Evolutionary conservation across 1,140 invertebrate genomes (phyloP).

Genomic region (Bombus vancouverensis): DNA sequence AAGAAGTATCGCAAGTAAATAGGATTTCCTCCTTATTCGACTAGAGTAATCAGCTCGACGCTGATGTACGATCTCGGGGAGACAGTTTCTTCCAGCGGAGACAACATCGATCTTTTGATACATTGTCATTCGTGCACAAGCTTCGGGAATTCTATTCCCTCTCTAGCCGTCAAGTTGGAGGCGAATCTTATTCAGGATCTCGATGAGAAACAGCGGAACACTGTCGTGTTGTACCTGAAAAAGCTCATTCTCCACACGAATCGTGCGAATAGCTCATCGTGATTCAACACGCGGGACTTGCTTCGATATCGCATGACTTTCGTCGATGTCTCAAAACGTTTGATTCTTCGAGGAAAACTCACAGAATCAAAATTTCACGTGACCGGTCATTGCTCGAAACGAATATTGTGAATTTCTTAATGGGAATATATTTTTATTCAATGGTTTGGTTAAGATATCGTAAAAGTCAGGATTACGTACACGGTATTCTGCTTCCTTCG

Average conservation of each 20-base stretch:
- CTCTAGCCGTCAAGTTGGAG: neutral
- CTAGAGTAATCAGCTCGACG: neutral
- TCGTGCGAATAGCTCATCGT: slow-evolving; percentile 22
- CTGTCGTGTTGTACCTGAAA: neutral
- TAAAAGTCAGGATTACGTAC: no score
- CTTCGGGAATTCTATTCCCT: slow-evolving; percentile 13
- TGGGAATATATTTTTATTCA: neutral
- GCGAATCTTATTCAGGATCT: neutral
- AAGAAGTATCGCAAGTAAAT: neutral
- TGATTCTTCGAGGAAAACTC: neutral
- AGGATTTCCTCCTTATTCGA: neutral
- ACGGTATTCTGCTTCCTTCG: no score
- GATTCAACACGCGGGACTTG: slow-evolving; percentile 8
- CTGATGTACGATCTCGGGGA: neutral
- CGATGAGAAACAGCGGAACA: neutral
- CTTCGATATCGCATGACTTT: neutral
- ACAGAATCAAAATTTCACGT: neutral
- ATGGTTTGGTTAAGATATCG: no score
- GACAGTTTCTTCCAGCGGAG: neutral
- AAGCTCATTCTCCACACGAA: neutral
- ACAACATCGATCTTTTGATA: slow-evolving; percentile 25
- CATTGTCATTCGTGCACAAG: slow-evolving; percentile 11
- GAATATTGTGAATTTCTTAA: neutral
- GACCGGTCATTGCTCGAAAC: neutral
- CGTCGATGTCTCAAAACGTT: neutral